Conservation (phyloP, 2,113 vertebrate species). For the Hypomesus transpacificus region DNA sequence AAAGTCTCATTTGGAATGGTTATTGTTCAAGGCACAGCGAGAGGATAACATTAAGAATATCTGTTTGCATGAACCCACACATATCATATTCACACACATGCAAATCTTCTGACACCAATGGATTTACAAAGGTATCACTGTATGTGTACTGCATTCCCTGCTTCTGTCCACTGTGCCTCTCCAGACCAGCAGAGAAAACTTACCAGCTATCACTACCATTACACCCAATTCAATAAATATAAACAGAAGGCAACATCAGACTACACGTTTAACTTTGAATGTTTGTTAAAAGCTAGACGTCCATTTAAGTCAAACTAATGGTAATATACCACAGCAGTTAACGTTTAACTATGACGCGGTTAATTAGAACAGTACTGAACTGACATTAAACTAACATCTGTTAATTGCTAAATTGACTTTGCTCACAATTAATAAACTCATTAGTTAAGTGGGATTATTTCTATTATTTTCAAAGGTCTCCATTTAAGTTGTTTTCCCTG, state of each 20-base stretch:
- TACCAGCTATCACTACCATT: too few species aligned
- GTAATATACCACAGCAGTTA: too few species aligned
- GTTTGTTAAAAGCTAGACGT: too few species aligned
- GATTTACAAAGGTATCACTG: background rate
- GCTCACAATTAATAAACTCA: constrained; percentile 34
- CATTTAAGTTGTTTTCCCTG: constrained; percentile 20
- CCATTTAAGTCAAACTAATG: too few species aligned
- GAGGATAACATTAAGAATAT: constrained; percentile 24
- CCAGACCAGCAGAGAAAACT: background rate
- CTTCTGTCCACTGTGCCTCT: background rate
- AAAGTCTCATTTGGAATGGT: constrained; percentile 76
- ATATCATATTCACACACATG: background rate
- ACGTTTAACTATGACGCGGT: background rate
- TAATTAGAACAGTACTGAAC: constrained; percentile 28
- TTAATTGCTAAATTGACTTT: constrained; percentile 32
- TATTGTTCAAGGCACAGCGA: constrained; percentile 59
- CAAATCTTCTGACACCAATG: constrained; percentile 1
- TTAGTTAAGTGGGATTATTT: constrained; percentile 43
- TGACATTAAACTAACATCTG: constrained; percentile 28
- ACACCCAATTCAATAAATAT: too few species aligned
- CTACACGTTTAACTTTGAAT: too few species aligned
- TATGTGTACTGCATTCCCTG: background rate
- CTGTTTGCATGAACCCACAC: constrained; percentile 4
- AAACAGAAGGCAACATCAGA: too few species aligned
- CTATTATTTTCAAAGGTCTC: constrained; percentile 24